Base-by-base conservation (phyloP, 2,113 vertebrate genomes). In the Hydrolagus affinis region DNA sequence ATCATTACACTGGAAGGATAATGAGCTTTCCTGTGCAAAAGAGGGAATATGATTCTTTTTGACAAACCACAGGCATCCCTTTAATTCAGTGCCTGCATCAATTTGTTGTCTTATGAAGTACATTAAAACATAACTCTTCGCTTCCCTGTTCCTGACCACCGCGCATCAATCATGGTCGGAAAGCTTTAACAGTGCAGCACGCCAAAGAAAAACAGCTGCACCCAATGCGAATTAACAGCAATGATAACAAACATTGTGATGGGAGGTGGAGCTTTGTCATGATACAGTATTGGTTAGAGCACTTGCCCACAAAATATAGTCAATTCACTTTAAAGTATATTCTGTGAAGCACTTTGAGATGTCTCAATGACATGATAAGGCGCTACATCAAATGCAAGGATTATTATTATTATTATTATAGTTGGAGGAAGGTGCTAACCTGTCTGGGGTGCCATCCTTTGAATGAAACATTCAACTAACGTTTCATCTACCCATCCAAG, bases 1-100 rank as follows among this genome's bases (percentile, higher is more conserved):
- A 80, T 83, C 62, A n/a, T 66, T 83, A 32, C 62, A 83, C 25
- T 59, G 28, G 78, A 66, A 28, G 15, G 25, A 19, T 32, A 62
- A 83, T 66, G 14, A 83, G 28, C 9, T 4, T 17, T 19, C 3
- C 62, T 19, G 25, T 66, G 28, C 8, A 83, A 83, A 83, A 83
- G 59, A 7, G 19, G 59, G n/a, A 80, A 64, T 17, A 30, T 64
- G 8, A 32, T 83, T 83, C 66, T 15, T 83, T 21, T 66, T 68
- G 25, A 83, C 25, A 12, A 83, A 62, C 57, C 11, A n/a, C 59
- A 28, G 57, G 76, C 7, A 15, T 21, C 62, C 59, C 15, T 30
- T 83, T 64, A 66, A 64, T 83, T 83, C 25, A 66, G 4, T 21
- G 78, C 62, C 12, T 83, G 78, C 60, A 32, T 68, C 77, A 83